These are phyloP conservation scores for Caenorhabditis afra DNA, from an alignment of 2,888 invertebrate species.

Conservation along the genomic window DNA sequence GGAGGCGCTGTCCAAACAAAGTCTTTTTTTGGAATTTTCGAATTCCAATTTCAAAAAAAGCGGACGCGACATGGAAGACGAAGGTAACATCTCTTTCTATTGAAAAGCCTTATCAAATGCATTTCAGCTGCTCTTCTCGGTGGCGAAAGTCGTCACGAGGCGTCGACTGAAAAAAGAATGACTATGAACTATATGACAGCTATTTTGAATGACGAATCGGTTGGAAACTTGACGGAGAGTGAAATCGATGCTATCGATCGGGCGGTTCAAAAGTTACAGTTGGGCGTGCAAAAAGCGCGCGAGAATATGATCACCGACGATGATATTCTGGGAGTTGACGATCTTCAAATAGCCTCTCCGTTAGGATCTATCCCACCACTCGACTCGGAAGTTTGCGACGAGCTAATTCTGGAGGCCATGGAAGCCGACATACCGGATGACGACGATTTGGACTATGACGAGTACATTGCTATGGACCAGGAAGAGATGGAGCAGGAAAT, in stretches of 20 bases:
- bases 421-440: not conserved
- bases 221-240: too few species aligned
- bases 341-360: not conserved
- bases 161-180: not conserved
- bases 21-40: too few species aligned
- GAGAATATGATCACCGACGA: slow-evolving; percentile 20
- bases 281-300: not conserved
- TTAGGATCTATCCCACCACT: not conserved
- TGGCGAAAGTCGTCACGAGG: too few species aligned
- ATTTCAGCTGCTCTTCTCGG: not conserved
- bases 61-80: too few species aligned
- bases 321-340: slow-evolving; percentile 15
- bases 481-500: not conserved
- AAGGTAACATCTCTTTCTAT: too few species aligned
- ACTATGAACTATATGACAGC: too few species aligned
- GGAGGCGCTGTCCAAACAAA: too few species aligned
- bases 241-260: too few species aligned
- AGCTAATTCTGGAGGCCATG: too few species aligned
- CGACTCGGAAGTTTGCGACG: too few species aligned
- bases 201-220: too few species aligned
- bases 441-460: slow-evolving; percentile 23
- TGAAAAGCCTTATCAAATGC: not conserved
- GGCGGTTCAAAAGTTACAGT: not conserved
- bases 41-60: too few species aligned
- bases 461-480: not conserved